A percentile compares a stretch with the other conserved stretches of the same genome.
These are phyloP conservation scores for Laothoe populi DNA, from an alignment of 2,888 invertebrate species.

Conservation along the genomic window DNA sequence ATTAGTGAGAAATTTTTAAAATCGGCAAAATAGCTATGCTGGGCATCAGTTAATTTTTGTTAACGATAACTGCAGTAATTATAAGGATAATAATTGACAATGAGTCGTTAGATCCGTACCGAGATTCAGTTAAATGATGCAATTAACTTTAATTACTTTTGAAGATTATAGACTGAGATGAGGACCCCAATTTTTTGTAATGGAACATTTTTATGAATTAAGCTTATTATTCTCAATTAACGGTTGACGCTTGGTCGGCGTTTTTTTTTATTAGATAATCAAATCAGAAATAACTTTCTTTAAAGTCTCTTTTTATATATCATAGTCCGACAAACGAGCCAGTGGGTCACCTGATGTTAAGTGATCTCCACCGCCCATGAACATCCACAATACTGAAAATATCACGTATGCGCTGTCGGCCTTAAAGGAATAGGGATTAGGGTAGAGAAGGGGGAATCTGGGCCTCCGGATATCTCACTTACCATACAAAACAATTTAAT, in stretches of 20 bases:
- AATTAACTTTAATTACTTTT: conserved; percentile 1
- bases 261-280: background rate
- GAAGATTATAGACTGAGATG: background rate
- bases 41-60: background rate
- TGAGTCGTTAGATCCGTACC: background rate
- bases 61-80: background rate
- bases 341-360: too few relatives aligned
- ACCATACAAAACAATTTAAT: too few relatives aligned
- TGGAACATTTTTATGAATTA: background rate
- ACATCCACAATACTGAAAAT: too few relatives aligned
- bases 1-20: too few relatives aligned
- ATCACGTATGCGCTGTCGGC: too few relatives aligned
- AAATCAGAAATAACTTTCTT: background rate
- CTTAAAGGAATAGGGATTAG: too few relatives aligned
- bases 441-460: too few relatives aligned
- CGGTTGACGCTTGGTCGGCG: background rate
- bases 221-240: conserved; percentile 4
- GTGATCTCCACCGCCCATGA: too few relatives aligned
- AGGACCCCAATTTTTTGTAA: conserved; percentile 3
- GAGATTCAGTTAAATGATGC: background rate
- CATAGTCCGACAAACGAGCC: too few relatives aligned
- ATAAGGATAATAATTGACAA: background rate
- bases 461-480: too few relatives aligned
- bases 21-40: too few relatives aligned
- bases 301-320: too few relatives aligned